Base-by-base conservation (phyloP, 2,888 invertebrate genomes). In the Trichacis sp. region DNA sequence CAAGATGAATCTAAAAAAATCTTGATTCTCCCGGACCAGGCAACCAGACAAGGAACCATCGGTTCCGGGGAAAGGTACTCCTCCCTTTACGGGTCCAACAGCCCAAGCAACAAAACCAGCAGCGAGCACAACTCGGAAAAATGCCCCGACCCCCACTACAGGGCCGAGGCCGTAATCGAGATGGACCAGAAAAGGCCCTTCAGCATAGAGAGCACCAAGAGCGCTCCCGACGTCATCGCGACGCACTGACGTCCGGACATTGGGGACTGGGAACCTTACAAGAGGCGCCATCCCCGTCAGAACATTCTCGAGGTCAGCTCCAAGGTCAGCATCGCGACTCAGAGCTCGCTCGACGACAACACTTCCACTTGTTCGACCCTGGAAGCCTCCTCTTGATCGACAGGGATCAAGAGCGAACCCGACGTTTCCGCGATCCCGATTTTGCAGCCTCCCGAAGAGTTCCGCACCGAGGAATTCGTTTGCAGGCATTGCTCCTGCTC, bases 181-280 rank as follows among this genome's bases (percentile, higher is more conserved):
- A 86, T 90, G 82, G 86, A 86, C 62, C 82, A 85, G 58, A 86
- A 84, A 73, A 86, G 89, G 40, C 92, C 93, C 45, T 93, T 92
- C 85, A 93, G 93, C 85, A 91, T 90, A 60, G 92, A 94, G 81
- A 94, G 94, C 57, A 93, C 94, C 60, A 93, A 94, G 78, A 94
- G 95, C 57, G 95, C 95, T 1, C 95, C 95, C 48, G 95, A 95
- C 84, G 95, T 95, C 77, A 94, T 95, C 80, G 94, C 94, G 77
- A 92, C 91, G 66, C 92, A 92, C 89, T 92, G 91, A 92, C 90
- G 89, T 76, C 84, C 86, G 85, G 78, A 76, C 61, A 67, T 62
- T 73, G 81, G 81, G 78, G 88, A 87, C 81, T 88, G 88, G 88
- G 88, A 88, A 80, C 88, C 88, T 61, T 88, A 88, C 81, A 86